Conservation (phyloP, 2,113 vertebrate species). For the Siniperca chuatsi region DNA sequence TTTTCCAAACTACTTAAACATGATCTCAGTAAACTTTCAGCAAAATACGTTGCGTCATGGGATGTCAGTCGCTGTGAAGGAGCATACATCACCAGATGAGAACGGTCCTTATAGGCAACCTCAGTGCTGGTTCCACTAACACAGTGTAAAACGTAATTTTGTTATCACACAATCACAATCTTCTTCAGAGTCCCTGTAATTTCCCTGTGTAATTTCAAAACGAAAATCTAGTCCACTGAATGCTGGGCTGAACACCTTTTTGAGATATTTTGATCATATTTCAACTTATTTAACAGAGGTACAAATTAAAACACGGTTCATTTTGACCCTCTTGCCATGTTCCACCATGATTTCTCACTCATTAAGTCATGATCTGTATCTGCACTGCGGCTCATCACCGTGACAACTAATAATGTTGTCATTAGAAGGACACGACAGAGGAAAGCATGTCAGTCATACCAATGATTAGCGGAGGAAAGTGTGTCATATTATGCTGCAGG, state of each 20-base stretch:
- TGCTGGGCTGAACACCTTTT: background rate
- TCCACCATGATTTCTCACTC: slow-evolving; percentile 13
- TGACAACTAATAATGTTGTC: slow-evolving; percentile 53
- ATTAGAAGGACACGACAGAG: slow-evolving; percentile 41
- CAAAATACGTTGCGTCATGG: slow-evolving; percentile 22
- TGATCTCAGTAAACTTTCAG: slow-evolving; percentile 11
- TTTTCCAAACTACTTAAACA: slow-evolving; percentile 40
- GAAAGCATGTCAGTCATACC: slow-evolving; percentile 44
- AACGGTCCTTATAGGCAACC: background rate
- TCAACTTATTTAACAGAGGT: background rate
- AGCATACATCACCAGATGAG: background rate
- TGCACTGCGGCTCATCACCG: slow-evolving; percentile 22
- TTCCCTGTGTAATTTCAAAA: background rate
- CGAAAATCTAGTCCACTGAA: background rate
- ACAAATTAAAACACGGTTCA: background rate
- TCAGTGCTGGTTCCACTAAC: background rate
- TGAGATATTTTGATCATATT: background rate
- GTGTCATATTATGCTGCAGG: slow-evolving; percentile 6
- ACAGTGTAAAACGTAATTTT: background rate
- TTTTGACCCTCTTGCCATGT: slow-evolving; percentile 15
- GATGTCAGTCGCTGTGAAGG: background rate
- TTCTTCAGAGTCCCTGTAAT: background rate
- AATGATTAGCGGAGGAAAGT: slow-evolving; percentile 15
- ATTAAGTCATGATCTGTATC: slow-evolving; percentile 25
- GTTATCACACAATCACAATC: too few relatives aligned